These are phyloP conservation scores for Plotosus lineatus DNA, from an alignment of 2,113 vertebrate species.

Conservation along the genomic window DNA sequence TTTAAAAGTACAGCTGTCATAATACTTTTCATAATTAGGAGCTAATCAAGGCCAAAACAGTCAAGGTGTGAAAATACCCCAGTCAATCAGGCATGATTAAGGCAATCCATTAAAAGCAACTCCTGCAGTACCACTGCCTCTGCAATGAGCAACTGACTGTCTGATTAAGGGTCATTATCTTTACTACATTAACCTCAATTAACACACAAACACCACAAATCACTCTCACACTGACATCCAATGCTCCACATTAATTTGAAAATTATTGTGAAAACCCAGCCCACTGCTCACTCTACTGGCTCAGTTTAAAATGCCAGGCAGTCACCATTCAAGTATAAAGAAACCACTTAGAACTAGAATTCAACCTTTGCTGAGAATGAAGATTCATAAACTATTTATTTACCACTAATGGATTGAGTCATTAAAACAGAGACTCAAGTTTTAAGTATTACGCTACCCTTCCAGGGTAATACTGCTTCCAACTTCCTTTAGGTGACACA, in stretches of 20 bases:
- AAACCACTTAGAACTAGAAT: background rate
- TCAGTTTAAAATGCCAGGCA: background rate
- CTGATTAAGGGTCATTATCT: constrained; percentile 6
- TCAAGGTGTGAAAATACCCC: background rate
- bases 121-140: background rate
- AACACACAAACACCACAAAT: background rate
- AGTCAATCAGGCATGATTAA: constrained; percentile 6
- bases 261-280: background rate
- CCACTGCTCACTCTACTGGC: background rate
- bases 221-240: background rate
- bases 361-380: background rate
- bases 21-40: background rate
- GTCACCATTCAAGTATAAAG: background rate
- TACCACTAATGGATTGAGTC: background rate
- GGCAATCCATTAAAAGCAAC: background rate
- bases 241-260: background rate
- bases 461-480: background rate
- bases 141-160: background rate
- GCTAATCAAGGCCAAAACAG: constrained; percentile 11
- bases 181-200: constrained; percentile 24
- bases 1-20: background rate
- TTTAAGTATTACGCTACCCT: too few species aligned
- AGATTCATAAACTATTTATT: background rate
- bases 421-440: background rate
- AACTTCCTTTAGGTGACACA: background rate